Evolutionary conservation across 1,140 invertebrate genomes (phyloP).

Genomic region (Ceratitis capitata): DNA sequence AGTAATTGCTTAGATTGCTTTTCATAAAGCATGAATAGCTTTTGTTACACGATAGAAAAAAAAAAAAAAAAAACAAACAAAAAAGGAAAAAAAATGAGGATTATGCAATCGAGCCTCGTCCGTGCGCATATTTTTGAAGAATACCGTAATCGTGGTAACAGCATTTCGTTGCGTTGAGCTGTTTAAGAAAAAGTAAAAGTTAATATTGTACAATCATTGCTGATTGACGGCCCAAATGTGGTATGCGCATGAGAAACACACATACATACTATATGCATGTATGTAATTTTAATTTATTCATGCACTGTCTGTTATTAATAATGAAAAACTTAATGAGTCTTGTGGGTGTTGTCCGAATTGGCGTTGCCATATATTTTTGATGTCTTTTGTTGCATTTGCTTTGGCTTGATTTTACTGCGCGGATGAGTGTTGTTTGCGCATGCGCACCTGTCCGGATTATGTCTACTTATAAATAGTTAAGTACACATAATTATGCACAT

Average conservation of each 20-base stretch:
- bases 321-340: conserved; percentile 35
- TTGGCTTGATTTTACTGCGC: not conserved
- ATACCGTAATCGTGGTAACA: not conserved
- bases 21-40: not conserved
- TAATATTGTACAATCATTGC: conserved; percentile 10
- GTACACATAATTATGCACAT: not conserved
- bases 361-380: not conserved
- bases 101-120: not conserved
- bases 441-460: conserved; percentile 11
- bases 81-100: not conserved
- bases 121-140: not conserved
- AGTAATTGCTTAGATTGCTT: conserved; percentile 17
- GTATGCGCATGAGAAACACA: not conserved
- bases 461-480: not conserved
- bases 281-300: conserved; percentile 18
- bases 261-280: not conserved
- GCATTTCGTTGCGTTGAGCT: not conserved
- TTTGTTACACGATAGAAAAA: not conserved
- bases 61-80: not conserved
- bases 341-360: conserved; percentile 8
- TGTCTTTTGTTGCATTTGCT: not conserved
- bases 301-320: conserved; percentile 21
- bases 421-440: conserved; percentile 3
- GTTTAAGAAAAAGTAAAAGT: conserved; percentile 29
- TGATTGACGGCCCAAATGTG: not conserved